phyloP scores from a whole-genome alignment of 2,888 invertebrate genomes.

The Machimus rusticus region DNA sequence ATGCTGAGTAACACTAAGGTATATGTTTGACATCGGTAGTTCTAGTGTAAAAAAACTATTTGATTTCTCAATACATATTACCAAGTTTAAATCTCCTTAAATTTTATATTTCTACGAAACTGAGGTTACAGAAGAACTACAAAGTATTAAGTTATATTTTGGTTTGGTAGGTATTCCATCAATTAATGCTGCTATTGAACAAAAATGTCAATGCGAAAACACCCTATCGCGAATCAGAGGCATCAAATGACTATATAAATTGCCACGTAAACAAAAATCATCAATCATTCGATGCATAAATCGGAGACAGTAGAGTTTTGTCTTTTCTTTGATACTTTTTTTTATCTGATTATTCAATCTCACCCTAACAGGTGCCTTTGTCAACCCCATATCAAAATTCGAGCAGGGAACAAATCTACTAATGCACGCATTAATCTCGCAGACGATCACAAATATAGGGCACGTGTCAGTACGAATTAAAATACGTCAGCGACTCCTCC shows the following conservation, averaged over 20 bases:
- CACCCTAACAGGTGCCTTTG: slow-evolving; percentile 39
- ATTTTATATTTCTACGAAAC: no score
- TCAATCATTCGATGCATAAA: slow-evolving; percentile 14
- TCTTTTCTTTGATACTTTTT: slow-evolving; percentile 13
- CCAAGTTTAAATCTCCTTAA: no score
- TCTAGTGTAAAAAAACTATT: no score
- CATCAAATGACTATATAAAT: not conserved
- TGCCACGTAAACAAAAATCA: not conserved
- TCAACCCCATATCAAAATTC: slow-evolving; percentile 36
- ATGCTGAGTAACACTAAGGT: no score
- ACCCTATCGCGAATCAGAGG: not conserved
- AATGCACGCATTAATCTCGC: slow-evolving; percentile 62
- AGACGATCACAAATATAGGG: slow-evolving; percentile 34
- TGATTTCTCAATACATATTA: no score
- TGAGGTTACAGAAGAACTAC: no score
- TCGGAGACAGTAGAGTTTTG: slow-evolving; percentile 21
- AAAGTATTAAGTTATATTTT: not conserved
- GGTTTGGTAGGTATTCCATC: not conserved
- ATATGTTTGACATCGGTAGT: no score
- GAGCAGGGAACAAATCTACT: slow-evolving; percentile 58
- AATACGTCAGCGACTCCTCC: slow-evolving; percentile 39
- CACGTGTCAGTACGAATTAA: slow-evolving; percentile 41
- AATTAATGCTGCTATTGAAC: no score
- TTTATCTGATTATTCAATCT: slow-evolving; percentile 36
- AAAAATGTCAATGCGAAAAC: not conserved